Base-by-base conservation (phyloP, 2,113 vertebrate species). In the Crotalus viridis region DNA sequence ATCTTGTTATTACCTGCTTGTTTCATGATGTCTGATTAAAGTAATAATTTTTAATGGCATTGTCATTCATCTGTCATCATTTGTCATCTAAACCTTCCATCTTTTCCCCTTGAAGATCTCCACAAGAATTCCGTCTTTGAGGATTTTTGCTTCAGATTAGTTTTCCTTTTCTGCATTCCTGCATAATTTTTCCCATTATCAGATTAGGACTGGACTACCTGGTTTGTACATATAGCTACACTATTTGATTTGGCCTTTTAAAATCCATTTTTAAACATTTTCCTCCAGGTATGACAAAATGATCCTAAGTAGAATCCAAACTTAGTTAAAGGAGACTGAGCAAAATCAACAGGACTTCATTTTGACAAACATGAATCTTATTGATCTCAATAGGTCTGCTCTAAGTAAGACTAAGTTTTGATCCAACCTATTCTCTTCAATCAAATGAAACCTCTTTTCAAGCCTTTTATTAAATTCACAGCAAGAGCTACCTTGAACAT, bases 401-500 rank as follows among this genome's bases (percentile, higher is more conserved):
- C n/a, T 89, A 57, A 46, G 24, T 87, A 15, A n/a, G 57, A 89
- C 33, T 89, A 89, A 43, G 22, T 89, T 59, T 89, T 43, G 46
- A 51, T 90, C 59, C 46, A 69, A 5, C 46, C 46, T 26, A 51
- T 48, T 19, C 12, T 87, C 85, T 87, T 87, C 43, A 87, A n/a
- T 61, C 28, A 61, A 61, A 87, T 39, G 21, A 64, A 15, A 56
- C 51, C 51, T 56, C 46, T 92, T 89, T 55, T 55, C 52, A 81
- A 19, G 52, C 2, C 1, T 89, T 88, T 89, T 46, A 39, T 54
- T 88, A 81, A 74, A 52, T 89, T 89, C 91, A 89, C 64, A 89
- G 51, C 24, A 89, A 52, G 87, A 39, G 52, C 56, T 89, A 89
- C 91, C 91, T 89, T 92, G 48, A 92, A 92, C 28, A 81, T 89